Conservation (phyloP, 2,888 invertebrate species). For the Leptopilina drosophilae region DNA sequence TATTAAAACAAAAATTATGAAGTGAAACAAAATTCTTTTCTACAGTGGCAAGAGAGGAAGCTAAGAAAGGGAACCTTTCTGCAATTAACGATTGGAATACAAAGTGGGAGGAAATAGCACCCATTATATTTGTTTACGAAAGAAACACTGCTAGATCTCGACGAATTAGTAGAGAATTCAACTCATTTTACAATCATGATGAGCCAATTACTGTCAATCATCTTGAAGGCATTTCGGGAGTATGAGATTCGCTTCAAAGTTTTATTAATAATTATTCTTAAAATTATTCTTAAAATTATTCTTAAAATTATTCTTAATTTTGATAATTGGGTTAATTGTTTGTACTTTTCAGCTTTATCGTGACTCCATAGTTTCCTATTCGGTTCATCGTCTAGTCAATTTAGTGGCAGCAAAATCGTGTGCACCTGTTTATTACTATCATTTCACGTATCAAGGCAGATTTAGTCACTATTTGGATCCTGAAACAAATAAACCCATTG, state of each 20-base stretch:
- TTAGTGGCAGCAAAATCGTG: slow-evolving; percentile 80
- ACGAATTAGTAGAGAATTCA: slow-evolving; percentile 78
- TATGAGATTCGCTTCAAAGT: slow-evolving; percentile 50
- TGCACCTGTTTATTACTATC: slow-evolving; percentile 80
- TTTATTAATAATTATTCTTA: too few relatives aligned
- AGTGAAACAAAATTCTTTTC: neutral
- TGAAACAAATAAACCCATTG: slow-evolving; percentile 76
- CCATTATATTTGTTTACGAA: slow-evolving; percentile 82
- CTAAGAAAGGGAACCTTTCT: neutral
- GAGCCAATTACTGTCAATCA: slow-evolving; percentile 73
- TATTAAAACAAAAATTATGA: too few relatives aligned
- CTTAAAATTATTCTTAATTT: too few relatives aligned
- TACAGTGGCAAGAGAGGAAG: slow-evolving; percentile 28
- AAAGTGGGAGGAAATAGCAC: slow-evolving; percentile 81
- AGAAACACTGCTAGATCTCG: slow-evolving; percentile 78
- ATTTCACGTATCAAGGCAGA: slow-evolving; percentile 81
- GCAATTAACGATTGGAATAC: slow-evolving; percentile 78
- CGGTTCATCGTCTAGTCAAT: slow-evolving; percentile 81
- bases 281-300: too few relatives aligned
- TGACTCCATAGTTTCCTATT: slow-evolving; percentile 81
- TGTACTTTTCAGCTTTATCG: slow-evolving; percentile 75
- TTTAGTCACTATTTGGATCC: slow-evolving; percentile 77
- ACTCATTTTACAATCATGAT: slow-evolving; percentile 77
- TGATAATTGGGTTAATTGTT: too few relatives aligned
- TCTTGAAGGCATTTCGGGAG: slow-evolving; percentile 74